phyloP scores from a whole-genome alignment of 2,113 vertebrate genomes.

The Thymallus thymallus region DNA sequence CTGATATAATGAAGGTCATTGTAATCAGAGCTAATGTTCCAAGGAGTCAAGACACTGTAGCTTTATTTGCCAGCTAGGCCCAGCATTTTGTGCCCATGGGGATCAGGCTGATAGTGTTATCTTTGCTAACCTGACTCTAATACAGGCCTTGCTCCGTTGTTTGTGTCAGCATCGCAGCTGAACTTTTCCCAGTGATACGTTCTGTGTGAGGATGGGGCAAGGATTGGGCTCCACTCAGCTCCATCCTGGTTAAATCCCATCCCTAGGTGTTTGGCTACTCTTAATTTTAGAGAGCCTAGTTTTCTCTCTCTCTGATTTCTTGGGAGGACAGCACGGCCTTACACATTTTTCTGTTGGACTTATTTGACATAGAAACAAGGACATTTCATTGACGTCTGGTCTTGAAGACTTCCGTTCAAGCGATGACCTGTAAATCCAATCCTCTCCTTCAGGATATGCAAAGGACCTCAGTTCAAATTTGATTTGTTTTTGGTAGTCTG shows the following conservation, averaged over 20 bases:
- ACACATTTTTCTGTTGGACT: constrained; percentile 55
- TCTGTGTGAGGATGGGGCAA: constrained; percentile 49
- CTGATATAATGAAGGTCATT: constrained; percentile 83
- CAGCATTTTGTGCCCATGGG: constrained; percentile 64
- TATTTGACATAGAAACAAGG: constrained; percentile 65
- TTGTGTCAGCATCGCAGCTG: constrained; percentile 65
- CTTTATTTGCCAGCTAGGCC: constrained; percentile 73
- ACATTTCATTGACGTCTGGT: constrained; percentile 57
- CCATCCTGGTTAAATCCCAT: constrained; percentile 74
- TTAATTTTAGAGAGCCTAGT: constrained; percentile 45
- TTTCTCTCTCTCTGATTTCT: constrained; percentile 23
- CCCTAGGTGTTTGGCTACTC: constrained; percentile 69
- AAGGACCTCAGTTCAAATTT: constrained; percentile 71
- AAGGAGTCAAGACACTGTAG: constrained; percentile 73
- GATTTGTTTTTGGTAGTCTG: constrained; percentile 70
- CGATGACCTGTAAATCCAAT: constrained; percentile 77
- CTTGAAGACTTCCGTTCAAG: constrained; percentile 58
- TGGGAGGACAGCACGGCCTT: constrained; percentile 48
- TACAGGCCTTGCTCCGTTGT: constrained; percentile 68
- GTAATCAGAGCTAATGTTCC: constrained; percentile 80
- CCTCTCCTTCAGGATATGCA: constrained; percentile 71
- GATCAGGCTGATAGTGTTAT: constrained; percentile 78
- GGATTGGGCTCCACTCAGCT: constrained; percentile 55
- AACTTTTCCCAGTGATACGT: constrained; percentile 73
- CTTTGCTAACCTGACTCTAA: constrained; percentile 79